Percentiles rank a stretch among this genome's conserved stretches.
phyloP scores from a whole-genome alignment of 2,797 vertebrate species.

The Pelochelys cantorii region DNA sequence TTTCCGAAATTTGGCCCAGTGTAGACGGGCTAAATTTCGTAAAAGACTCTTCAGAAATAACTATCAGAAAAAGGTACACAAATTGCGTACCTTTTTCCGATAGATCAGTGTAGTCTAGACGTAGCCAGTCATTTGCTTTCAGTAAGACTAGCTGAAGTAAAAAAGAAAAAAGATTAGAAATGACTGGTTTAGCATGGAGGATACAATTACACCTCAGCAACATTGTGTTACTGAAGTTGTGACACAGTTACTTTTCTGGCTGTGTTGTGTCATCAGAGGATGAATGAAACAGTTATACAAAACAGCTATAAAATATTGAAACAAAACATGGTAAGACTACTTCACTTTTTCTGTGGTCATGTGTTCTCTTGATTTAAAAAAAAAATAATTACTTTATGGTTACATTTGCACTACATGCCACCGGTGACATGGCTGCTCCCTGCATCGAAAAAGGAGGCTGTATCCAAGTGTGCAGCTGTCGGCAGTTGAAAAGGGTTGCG shows the following conservation, averaged over 20 bases:
- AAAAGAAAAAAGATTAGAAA: constrained; percentile 16
- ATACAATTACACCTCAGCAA: constrained; percentile 17
- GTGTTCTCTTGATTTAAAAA: constrained; percentile 14
- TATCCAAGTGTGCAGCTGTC: not conserved
- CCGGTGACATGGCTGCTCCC: not conserved
- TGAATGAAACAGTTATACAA: constrained; percentile 24
- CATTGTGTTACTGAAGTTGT: constrained; percentile 52
- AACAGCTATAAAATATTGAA: constrained; percentile 27
- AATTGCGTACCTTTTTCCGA: too few relatives aligned
- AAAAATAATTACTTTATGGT: not conserved
- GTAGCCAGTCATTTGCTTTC: constrained; percentile 35
- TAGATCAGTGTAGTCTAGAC: too few relatives aligned
- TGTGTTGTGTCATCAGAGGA: constrained; percentile 28
- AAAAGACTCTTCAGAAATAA: too few relatives aligned
- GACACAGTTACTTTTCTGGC: constrained; percentile 28
- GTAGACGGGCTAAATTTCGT: too few relatives aligned
- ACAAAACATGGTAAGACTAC: not conserved
- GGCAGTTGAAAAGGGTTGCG: not conserved
- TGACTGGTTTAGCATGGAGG: not conserved
- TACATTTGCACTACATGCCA: not conserved
- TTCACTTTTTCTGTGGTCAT: not conserved
- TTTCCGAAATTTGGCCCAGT: too few relatives aligned
- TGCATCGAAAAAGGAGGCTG: not conserved
- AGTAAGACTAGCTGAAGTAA: constrained; percentile 36
- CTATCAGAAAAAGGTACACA: too few relatives aligned